Evolutionary conservation across 1,140 invertebrate species (phyloP).

Genomic region (Drosophila burlai): DNA sequence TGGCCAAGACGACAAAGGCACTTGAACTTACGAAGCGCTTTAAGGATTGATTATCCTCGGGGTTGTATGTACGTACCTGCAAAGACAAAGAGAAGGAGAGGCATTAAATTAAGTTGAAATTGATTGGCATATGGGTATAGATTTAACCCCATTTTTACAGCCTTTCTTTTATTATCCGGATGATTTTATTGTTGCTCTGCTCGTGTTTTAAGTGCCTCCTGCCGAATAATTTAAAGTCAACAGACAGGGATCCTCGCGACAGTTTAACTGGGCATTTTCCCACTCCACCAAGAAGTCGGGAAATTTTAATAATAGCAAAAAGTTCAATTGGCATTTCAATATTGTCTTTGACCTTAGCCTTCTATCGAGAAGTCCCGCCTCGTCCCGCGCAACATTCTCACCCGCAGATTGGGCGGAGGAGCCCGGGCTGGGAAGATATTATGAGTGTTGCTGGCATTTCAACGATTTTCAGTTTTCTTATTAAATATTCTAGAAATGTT

Average conservation of each 20-base stretch:
- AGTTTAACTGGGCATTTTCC: conserved; percentile 25
- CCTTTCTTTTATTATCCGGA: neutral
- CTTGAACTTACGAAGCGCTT: conserved; percentile 65
- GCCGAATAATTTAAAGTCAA: conserved; percentile 20
- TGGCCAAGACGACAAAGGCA: conserved; percentile 35
- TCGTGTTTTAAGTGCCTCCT: neutral
- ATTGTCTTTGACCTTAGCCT: conserved; percentile 83
- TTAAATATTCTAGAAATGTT: conserved; percentile 84
- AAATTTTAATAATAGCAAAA: conserved; percentile 80
- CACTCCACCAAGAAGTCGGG: conserved; percentile 11
- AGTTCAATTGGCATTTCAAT: conserved; percentile 83
- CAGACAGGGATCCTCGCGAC: conserved; percentile 14
- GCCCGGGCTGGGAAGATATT: conserved; percentile 55
- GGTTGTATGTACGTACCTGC: conserved; percentile 72
- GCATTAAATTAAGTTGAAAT: conserved; percentile 43
- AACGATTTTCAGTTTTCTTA: conserved; percentile 84
- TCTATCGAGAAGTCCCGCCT: conserved; percentile 56
- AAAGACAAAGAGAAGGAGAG: conserved; percentile 53
- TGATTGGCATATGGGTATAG: conserved; percentile 5
- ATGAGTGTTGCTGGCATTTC: conserved; percentile 83
- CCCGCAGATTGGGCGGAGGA: conserved; percentile 4
- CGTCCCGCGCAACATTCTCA: conserved; percentile 36
- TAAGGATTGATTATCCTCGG: conserved; percentile 48
- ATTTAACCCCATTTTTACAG: neutral
- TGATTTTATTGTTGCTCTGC: neutral